Evolutionary conservation across 2,888 invertebrate species (phyloP).

Genomic region (Cephonodes hylas): DNA sequence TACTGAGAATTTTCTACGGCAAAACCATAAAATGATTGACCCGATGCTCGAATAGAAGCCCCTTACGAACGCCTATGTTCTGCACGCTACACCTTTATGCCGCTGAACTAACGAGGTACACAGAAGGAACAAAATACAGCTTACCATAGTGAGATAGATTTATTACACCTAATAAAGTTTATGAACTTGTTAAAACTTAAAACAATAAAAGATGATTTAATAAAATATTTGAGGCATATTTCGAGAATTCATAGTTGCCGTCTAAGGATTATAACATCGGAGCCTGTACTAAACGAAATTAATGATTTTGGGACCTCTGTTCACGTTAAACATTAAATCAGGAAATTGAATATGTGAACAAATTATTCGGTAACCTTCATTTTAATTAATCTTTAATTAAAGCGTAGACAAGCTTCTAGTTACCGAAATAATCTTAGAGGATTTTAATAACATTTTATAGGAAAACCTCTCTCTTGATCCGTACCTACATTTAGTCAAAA

Average conservation of each 20-base stretch:
- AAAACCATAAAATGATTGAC: too few species aligned
- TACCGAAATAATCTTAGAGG: not conserved
- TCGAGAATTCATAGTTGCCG: conserved; percentile 29
- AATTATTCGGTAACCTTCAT: conserved; percentile 31
- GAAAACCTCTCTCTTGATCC: too few species aligned
- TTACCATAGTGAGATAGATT: too few species aligned
- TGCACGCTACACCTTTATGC: too few species aligned
- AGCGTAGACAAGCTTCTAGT: not conserved
- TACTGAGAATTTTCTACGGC: too few species aligned
- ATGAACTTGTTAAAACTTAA: not conserved
- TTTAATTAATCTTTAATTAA: conserved; percentile 26
- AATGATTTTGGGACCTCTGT: conserved; percentile 36
- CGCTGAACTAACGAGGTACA: too few species aligned
- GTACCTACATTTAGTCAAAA: not conserved
- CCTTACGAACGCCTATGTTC: too few species aligned
- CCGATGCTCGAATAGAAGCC: too few species aligned
- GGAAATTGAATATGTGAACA: conserved; percentile 37
- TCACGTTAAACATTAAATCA: conserved; percentile 41
- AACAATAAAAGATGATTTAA: not conserved
- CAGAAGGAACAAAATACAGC: too few species aligned
- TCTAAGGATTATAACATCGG: conserved; percentile 28
- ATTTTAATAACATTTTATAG: too few species aligned
- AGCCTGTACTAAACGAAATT: conserved; percentile 30
- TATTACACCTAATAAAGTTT: not conserved
- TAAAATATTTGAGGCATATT: conserved; percentile 18